Base-by-base conservation (phyloP, 2,797 vertebrate species). In the Pangasius macronema region DNA sequence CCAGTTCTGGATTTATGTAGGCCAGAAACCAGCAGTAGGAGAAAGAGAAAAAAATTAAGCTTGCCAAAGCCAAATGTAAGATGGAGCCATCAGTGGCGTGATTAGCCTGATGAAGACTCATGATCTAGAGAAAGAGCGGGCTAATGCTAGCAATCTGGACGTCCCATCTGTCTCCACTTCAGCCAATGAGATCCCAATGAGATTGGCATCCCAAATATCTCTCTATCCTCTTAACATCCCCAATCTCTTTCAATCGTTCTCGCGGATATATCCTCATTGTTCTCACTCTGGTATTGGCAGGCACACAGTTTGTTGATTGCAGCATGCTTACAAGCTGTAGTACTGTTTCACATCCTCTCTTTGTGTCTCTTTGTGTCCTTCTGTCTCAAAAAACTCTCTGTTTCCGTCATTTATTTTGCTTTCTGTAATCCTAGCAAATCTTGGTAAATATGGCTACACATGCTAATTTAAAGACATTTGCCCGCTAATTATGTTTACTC, bases 71-170 rank as follows among this genome's bases (percentile, higher is more conserved):
- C 76, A 68, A 63, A 59, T 68, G 79, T 63, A 65, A 33, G 79
- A 80, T 85, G 75, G 75, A 82, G 70, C 51, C 87, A 77, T 82
- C 84, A 76, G 49, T 39, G 16, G 13, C 3, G 79, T 75, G 84
- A 88, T 88, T 88, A 88, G 87, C 57, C 87, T 85, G 68, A 88
- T 86, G 87, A 85, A 88, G 79, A 85, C 84, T 88, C 84, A 86
- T 86, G 84, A 83, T 77, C 84, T 88, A 68, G 27, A 67, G 80
- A 39, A 76, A 83, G 70, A 85, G 68, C n/a, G 10, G 84, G 59
- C 46, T 88, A 88, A 88, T 88, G 68, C 79, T 88, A 83, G 79
- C 87, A 88, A 86, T 85, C 87, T 88, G 87, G 79, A 83, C 51
- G 11, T 77, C 70, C 87, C 87, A 88, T 88, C 87, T 88, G 87